A percentile compares a stretch with the other conserved stretches of the same genome.
These are phyloP conservation scores for Poecile atricapillus DNA, from an alignment of 2,113 vertebrate genomes.

Conservation along the genomic window DNA sequence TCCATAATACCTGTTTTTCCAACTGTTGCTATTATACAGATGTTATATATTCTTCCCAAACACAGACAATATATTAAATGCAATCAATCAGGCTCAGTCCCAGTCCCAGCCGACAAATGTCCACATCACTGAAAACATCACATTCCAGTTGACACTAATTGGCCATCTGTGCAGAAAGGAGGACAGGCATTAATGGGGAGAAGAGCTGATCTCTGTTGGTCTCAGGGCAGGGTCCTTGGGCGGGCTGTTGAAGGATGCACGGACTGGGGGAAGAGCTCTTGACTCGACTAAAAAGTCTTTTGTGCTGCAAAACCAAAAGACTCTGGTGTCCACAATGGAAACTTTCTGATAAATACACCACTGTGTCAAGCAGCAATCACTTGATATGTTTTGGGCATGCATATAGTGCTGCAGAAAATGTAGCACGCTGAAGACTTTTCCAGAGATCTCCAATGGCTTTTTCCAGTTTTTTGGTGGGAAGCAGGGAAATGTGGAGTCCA, in stretches of 20 bases:
- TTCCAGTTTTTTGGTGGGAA: neutral
- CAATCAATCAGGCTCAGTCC: neutral
- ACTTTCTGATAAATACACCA: neutral
- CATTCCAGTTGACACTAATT: slow-evolving; percentile 18
- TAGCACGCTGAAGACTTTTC: neutral
- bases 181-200: neutral
- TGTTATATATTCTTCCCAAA: neutral
- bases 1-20: slow-evolving; percentile 18
- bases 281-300: neutral
- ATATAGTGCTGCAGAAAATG: neutral
- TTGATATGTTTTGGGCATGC: neutral
- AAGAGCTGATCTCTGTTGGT: neutral
- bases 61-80: neutral
- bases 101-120: neutral
- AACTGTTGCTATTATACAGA: slow-evolving; percentile 11
- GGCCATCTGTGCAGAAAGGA: neutral
- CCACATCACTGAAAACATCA: neutral
- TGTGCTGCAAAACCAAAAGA: neutral
- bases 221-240: neutral
- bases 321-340: neutral
- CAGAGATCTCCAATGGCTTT: neutral
- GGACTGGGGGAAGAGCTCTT: neutral
- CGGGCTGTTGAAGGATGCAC: neutral
- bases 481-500: neutral
- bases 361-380: neutral